A percentile compares a stretch with the other conserved stretches of the same genome.
Conservation (phyloP, 2,888 invertebrate species). For the Sturmia bella region DNA sequence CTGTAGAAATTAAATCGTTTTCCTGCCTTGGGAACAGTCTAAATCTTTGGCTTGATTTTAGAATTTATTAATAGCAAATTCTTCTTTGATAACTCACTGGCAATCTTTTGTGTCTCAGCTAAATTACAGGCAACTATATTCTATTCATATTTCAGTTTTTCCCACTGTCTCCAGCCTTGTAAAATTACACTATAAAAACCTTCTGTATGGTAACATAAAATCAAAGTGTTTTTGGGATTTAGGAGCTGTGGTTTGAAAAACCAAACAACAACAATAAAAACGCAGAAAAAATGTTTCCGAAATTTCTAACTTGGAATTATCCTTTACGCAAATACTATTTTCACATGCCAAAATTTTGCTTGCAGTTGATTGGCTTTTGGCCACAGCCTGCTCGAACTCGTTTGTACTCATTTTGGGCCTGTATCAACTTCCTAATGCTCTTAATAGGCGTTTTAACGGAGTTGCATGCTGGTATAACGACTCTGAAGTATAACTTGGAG, state of each 20-base stretch:
- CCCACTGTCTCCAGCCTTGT: too few relatives aligned
- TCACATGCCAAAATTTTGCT: conserved; percentile 73
- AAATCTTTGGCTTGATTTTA: too few relatives aligned
- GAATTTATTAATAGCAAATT: too few relatives aligned
- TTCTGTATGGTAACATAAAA: background rate
- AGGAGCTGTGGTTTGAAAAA: background rate
- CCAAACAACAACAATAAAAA: background rate
- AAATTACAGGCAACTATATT: too few relatives aligned
- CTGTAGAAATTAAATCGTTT: too few relatives aligned
- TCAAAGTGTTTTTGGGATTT: conserved; percentile 13
- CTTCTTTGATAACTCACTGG: too few relatives aligned
- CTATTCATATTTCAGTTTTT: too few relatives aligned
- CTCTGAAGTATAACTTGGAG: conserved; percentile 56
- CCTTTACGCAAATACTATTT: conserved; percentile 73
- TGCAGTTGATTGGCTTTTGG: conserved; percentile 75
- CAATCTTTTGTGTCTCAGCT: too few relatives aligned
- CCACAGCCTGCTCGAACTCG: conserved; percentile 61
- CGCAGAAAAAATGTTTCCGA: conserved; percentile 65
- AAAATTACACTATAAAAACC: conserved; percentile 24
- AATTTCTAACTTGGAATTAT: conserved; percentile 71
- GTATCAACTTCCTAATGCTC: conserved; percentile 72
- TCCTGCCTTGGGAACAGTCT: too few relatives aligned
- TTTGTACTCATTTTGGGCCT: conserved; percentile 53
- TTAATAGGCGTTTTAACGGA: conserved; percentile 75
- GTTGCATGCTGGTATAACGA: conserved; percentile 73